A percentile compares a stretch with the other conserved stretches of the same genome.
Conservation (phyloP, 2,797 vertebrate species). For the Urocyon cinereoargenteus region DNA sequence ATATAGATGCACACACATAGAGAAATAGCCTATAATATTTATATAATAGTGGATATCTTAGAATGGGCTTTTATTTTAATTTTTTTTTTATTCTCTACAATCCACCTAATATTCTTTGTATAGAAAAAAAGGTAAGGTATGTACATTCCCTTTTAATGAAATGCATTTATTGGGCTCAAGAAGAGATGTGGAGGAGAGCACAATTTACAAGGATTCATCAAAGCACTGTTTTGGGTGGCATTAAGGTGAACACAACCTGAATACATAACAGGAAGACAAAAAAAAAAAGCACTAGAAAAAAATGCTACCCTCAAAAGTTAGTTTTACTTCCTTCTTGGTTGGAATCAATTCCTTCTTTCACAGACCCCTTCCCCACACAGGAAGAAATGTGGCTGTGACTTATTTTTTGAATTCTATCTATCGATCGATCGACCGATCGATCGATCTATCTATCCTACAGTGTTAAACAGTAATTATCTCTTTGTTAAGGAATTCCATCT, state of each 20-base stretch:
- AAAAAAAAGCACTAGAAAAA: not conserved
- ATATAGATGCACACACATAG: not conserved
- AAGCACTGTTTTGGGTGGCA: not conserved
- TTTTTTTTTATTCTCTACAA: not conserved
- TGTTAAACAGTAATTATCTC: not conserved
- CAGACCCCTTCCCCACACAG: not conserved
- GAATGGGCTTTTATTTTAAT: slow-evolving; percentile 21
- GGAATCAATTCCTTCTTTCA: not conserved
- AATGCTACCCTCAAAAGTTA: not conserved
- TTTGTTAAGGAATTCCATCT: not conserved
- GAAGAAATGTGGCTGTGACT: not conserved
- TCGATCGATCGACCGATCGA: no score
- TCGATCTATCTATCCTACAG: no score
- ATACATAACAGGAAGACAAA: not conserved
- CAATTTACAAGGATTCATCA: not conserved
- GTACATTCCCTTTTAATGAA: not conserved
- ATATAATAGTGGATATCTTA: not conserved
- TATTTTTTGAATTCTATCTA: not conserved
- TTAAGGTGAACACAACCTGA: not conserved
- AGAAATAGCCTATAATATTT: not conserved
- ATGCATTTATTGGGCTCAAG: not conserved
- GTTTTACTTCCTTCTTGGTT: not conserved
- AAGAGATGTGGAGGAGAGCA: not conserved
- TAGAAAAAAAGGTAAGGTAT: not conserved
- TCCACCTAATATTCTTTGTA: not conserved